phyloP scores from a whole-genome alignment of 2,113 vertebrate species.

The Oreocharis arfaki region DNA sequence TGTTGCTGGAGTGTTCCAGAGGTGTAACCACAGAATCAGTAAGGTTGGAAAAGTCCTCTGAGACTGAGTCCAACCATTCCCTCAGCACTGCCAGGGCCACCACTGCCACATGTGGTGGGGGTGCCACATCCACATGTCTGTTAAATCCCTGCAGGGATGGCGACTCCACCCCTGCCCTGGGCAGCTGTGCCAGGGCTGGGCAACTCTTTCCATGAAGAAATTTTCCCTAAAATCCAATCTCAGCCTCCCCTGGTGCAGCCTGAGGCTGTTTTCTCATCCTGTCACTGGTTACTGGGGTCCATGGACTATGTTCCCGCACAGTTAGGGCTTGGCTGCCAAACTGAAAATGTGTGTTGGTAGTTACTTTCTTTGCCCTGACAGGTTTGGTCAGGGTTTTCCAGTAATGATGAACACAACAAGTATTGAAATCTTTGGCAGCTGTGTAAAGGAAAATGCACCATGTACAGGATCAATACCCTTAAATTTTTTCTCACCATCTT shows the following conservation, averaged over 20 bases:
- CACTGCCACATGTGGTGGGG: not conserved
- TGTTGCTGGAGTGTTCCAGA: not conserved
- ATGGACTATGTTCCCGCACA: not conserved
- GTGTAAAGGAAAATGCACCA: not conserved
- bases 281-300: not conserved
- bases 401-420: not conserved
- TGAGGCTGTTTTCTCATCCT: not conserved
- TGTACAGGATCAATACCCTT: not conserved
- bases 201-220: not conserved
- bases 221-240: not conserved
- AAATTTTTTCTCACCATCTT: not conserved
- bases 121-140: not conserved
- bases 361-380: not conserved
- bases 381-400: not conserved
- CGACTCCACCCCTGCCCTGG: not conserved
- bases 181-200: not conserved
- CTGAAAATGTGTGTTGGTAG: not conserved
- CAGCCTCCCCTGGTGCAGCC: not conserved
- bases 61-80: fast-evolving
- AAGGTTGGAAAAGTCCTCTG: not conserved
- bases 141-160: not conserved
- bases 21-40: not conserved
- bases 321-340: not conserved
- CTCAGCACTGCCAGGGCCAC: not conserved
- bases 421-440: not conserved